Percentiles rank a stretch among this genome's conserved stretches.
Evolutionary conservation across 1,140 invertebrate genomes (phyloP).

Genomic region (Fopius arisanus): DNA sequence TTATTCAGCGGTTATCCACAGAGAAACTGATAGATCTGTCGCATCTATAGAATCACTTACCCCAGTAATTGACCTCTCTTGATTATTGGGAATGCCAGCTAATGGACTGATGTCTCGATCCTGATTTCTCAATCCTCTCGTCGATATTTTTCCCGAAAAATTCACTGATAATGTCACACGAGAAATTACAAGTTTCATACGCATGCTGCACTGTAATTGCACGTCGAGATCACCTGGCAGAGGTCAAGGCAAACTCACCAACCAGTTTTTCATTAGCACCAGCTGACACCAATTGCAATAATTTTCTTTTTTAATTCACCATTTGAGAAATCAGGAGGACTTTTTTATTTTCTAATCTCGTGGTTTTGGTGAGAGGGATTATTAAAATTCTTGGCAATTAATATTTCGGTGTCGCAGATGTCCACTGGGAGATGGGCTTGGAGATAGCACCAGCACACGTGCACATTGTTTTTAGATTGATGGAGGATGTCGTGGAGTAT

Average conservation of each 20-base stretch:
- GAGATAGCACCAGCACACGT: not conserved
- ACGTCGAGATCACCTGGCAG: not conserved
- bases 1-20: not conserved
- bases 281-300: not conserved
- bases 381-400: too few relatives aligned
- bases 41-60: not conserved
- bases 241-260: not conserved
- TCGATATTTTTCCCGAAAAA: too few relatives aligned
- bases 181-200: not conserved
- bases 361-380: too few relatives aligned
- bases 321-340: too few relatives aligned
- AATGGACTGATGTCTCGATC: too few relatives aligned
- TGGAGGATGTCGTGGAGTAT: not conserved
- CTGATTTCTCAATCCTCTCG: too few relatives aligned
- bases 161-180: too few relatives aligned
- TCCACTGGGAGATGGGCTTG: too few relatives aligned
- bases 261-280: not conserved
- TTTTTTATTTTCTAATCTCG: too few relatives aligned
- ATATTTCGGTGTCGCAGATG: too few relatives aligned
- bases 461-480: not conserved
- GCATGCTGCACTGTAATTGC: not conserved
- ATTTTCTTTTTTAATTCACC: not conserved
- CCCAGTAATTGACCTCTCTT: not conserved
- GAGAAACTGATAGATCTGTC: not conserved
- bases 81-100: not conserved